Conservation (phyloP, 2,888 invertebrate genomes). For the Brenthis ino region DNA sequence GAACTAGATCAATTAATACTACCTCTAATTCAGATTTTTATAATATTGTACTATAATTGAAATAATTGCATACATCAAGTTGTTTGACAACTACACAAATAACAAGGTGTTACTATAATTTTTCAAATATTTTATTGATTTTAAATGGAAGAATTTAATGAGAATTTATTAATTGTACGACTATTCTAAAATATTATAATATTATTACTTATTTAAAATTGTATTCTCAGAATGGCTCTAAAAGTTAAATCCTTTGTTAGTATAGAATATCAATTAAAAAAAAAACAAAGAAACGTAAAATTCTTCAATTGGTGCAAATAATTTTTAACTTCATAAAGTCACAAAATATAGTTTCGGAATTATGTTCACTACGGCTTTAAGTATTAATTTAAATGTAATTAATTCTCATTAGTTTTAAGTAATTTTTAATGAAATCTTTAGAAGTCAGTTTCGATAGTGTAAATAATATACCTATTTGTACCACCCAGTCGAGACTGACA, state of each 20-base stretch:
- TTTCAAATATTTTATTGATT: slow-evolving; percentile 17
- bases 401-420: slow-evolving; percentile 36
- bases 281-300: too few relatives aligned
- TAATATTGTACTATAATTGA: slow-evolving; percentile 15
- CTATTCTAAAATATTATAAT: too few relatives aligned
- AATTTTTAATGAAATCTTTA: slow-evolving; percentile 27
- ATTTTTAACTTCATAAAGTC: not conserved
- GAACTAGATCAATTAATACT: slow-evolving; percentile 32
- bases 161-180: too few relatives aligned
- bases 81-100: not conserved
- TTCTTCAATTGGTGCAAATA: not conserved
- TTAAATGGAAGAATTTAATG: slow-evolving; percentile 2
- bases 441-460: slow-evolving; percentile 61
- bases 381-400: slow-evolving; percentile 23
- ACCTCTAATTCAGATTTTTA: slow-evolving; percentile 22
- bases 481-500: slow-evolving; percentile 72
- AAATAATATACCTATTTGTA: slow-evolving; percentile 50
- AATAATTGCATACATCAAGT: slow-evolving; percentile 2
- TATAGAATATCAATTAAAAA: too few relatives aligned
- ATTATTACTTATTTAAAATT: too few relatives aligned
- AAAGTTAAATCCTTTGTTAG: too few relatives aligned
- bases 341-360: slow-evolving; percentile 9
- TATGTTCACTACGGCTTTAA: slow-evolving; percentile 20
- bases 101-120: too few relatives aligned
- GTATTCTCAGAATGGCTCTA: too few relatives aligned